Base-by-base conservation (phyloP, 2,113 vertebrate species). In the Pyrgilauda ruficollis region DNA sequence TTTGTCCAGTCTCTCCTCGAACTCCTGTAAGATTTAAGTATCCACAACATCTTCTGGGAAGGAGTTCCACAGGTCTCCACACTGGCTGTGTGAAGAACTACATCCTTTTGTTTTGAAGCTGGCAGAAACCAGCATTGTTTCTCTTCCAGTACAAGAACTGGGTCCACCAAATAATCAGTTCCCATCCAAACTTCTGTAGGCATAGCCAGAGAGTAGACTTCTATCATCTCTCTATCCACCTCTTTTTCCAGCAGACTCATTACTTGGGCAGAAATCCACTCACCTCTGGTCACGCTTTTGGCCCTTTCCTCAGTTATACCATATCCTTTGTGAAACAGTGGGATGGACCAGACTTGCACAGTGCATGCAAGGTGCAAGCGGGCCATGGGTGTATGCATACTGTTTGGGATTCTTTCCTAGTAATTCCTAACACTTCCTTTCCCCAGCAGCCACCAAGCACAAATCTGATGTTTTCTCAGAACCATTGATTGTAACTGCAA, bases 181-280 rank as follows among this genome's bases (percentile, higher is more conserved):
- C 62, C 20, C 37, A 76, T 53, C 22, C 58, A 85, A 63, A 69
- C n/a, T 66, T 92, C 55, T 53, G 49, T 27, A 90, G 55, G 30
- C 18, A 43, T 1, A 69, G 22, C 0, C 1, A 68, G 37, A 79
- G 6, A 3, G 0, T 2, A 73, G 44, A 66, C 10, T 56, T 76
- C 17, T 39, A 26, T 39, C 11, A 72, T 11, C 39, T 72, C 56
- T 52, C 66, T 66, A 43, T 30, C n/a, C 21, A 46, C 3, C 58
- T 85, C 41, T 56, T 83, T 53, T 75, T 80, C 33, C 55, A 92
- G 41, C 8, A 52, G 52, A 53, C n/a, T 37, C 5, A 0, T 30
- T 55, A 47, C 44, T 41, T 52, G 19, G 20, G 47, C 6, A 88
- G 28, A 80, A 83, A 58, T 58, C 27, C 62, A 19, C 58, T 87